These are phyloP conservation scores for Merops nubicus DNA, from an alignment of 2,113 vertebrate species.

Conservation along the genomic window DNA sequence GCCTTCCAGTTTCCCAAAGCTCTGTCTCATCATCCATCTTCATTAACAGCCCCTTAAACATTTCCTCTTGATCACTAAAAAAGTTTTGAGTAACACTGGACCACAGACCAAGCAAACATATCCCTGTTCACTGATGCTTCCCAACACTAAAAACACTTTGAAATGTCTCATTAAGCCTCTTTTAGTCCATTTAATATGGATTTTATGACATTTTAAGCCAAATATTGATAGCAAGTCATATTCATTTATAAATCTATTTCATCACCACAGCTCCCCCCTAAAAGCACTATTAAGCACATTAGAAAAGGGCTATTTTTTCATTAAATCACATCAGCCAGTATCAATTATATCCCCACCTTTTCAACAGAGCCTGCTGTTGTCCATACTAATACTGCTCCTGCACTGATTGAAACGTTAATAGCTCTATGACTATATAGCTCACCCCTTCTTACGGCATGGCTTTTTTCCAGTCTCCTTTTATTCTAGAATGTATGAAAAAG, in stretches of 20 bases:
- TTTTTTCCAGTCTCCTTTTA: neutral
- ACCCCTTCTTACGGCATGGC: neutral
- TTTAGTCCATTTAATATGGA: neutral
- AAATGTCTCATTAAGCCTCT: conserved; percentile 27
- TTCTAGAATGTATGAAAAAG: neutral
- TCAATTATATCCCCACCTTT: conserved; percentile 2
- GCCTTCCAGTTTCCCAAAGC: neutral
- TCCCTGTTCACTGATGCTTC: neutral
- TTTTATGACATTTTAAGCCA: conserved; percentile 14
- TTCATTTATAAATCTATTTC: conserved; percentile 26
- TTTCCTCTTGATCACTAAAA: neutral
- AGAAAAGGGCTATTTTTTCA: conserved; percentile 26
- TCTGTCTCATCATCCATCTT: neutral
- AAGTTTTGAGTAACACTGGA: neutral
- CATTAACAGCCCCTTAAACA: neutral
- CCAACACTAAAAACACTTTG: neutral
- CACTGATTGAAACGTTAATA: neutral
- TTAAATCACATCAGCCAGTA: neutral
- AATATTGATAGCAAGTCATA: conserved; percentile 8
- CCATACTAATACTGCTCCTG: neutral
- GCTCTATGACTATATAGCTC: neutral
- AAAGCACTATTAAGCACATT: conserved; percentile 35
- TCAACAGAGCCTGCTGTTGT: neutral
- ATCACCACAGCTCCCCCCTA: neutral
- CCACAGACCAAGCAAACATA: neutral